Evolutionary conservation across 2,113 vertebrate genomes (phyloP).

Genomic region (Poecile atricapillus): DNA sequence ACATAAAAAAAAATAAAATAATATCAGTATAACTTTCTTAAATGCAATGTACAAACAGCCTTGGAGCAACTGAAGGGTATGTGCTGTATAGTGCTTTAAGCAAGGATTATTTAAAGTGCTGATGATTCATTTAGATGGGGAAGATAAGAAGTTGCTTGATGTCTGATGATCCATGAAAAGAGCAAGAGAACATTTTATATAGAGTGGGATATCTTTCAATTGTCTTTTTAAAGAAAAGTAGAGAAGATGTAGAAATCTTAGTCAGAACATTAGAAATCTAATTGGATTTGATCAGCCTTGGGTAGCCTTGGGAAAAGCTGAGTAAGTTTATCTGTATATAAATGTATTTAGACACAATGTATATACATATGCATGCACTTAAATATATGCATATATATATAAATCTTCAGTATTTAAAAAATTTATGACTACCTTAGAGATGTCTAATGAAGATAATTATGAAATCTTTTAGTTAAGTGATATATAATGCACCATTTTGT

Average conservation of each 20-base stretch:
- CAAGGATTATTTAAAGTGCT: background rate
- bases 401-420: background rate
- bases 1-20: background rate
- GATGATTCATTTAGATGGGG: slow-evolving; percentile 1
- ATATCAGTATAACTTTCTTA: background rate
- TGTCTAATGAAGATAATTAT: background rate
- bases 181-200: background rate
- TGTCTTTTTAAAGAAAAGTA: background rate
- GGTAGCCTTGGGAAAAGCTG: background rate
- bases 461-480: background rate
- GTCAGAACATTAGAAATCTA: background rate
- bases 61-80: background rate
- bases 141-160: background rate
- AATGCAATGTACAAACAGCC: background rate
- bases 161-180: slow-evolving; percentile 13
- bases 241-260: background rate
- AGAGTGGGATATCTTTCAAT: background rate
- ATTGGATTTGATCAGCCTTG: background rate
- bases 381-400: background rate
- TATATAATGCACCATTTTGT: background rate
- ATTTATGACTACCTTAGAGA: background rate
- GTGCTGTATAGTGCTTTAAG: background rate
- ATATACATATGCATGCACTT: background rate
- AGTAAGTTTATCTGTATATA: background rate
- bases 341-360: background rate